Conservation (phyloP, 2,888 invertebrate species). For the Beris chalybata region DNA sequence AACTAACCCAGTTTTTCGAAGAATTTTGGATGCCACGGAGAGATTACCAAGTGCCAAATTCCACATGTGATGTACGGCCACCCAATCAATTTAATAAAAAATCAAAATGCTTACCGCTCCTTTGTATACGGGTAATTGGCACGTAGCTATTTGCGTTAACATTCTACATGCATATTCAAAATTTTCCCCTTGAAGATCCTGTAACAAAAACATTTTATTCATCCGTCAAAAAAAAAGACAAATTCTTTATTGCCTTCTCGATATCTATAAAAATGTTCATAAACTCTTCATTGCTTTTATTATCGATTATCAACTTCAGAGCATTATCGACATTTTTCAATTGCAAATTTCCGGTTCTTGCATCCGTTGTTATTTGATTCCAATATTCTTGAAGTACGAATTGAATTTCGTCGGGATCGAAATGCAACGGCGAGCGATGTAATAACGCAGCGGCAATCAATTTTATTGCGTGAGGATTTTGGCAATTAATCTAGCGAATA, state of each 20-base stretch:
- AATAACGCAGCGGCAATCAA: slow-evolving; percentile 48
- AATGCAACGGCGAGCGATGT: slow-evolving; percentile 46
- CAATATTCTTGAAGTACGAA: slow-evolving; percentile 51
- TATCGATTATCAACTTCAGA: slow-evolving; percentile 37
- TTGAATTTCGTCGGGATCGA: slow-evolving; percentile 53
- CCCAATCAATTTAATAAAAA: slow-evolving; percentile 3
- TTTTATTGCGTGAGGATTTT: slow-evolving; percentile 43
- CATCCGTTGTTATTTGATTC: slow-evolving; percentile 48
- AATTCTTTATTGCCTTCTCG: slow-evolving; percentile 26
- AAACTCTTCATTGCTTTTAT: slow-evolving; percentile 52
- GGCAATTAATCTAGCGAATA: slow-evolving; percentile 48
- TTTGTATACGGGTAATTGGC: slow-evolving; percentile 49
- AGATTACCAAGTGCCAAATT: background rate
- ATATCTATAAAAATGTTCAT: slow-evolving; percentile 31
- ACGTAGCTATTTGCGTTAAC: slow-evolving; percentile 48
- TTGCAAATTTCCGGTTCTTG: slow-evolving; percentile 40
- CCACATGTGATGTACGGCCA: too few relatives aligned
- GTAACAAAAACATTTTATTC: slow-evolving; percentile 6
- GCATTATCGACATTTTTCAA: slow-evolving; percentile 45
- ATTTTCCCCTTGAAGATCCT: slow-evolving; percentile 35
- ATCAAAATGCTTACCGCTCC: slow-evolving; percentile 47
- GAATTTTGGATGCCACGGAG: too few relatives aligned
- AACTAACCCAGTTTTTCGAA: too few relatives aligned
- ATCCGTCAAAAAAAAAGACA: background rate
- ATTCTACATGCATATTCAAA: slow-evolving; percentile 45